Conservation (phyloP, 2,113 vertebrate species). For the Prunella himalayana region DNA sequence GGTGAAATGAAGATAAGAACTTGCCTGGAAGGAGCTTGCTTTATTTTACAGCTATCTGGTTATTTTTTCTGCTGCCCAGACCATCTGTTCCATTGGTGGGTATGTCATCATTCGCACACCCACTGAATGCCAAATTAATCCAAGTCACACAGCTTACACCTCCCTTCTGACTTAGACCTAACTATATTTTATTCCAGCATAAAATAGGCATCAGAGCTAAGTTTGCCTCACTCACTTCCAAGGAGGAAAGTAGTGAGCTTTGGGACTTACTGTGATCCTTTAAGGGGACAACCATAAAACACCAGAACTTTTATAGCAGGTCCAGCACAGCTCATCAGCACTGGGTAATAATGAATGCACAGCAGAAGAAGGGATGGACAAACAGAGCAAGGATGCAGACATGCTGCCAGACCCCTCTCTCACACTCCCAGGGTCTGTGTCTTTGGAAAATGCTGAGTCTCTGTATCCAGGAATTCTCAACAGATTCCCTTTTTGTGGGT, state of each 20-base stretch:
- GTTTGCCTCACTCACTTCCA: background rate
- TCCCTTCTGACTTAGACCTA: conserved; percentile 47
- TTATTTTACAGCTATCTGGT: conserved; percentile 39
- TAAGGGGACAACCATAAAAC: background rate
- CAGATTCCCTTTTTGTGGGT: background rate
- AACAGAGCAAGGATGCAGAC: background rate
- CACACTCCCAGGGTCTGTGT: background rate
- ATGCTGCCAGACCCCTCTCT: background rate
- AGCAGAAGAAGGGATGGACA: background rate
- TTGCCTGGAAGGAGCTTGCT: background rate
- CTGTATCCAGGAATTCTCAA: background rate
- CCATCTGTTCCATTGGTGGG: conserved; percentile 56
- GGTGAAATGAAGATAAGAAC: background rate
- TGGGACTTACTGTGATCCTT: background rate
- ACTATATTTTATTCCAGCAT: conserved; percentile 29
- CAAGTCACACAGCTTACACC: conserved; percentile 50
- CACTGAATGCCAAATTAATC: conserved; percentile 64
- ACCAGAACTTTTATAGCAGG: fast-evolving
- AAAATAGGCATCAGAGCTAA: conserved; percentile 1
- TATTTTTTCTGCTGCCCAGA: conserved; percentile 49
- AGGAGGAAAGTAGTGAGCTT: background rate
- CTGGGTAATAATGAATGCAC: background rate
- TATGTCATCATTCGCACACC: conserved; percentile 54
- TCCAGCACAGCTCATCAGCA: background rate
- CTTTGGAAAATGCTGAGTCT: background rate